Conservation (phyloP, 2,888 invertebrate species). For the Rhimphoctona megacephalus region DNA sequence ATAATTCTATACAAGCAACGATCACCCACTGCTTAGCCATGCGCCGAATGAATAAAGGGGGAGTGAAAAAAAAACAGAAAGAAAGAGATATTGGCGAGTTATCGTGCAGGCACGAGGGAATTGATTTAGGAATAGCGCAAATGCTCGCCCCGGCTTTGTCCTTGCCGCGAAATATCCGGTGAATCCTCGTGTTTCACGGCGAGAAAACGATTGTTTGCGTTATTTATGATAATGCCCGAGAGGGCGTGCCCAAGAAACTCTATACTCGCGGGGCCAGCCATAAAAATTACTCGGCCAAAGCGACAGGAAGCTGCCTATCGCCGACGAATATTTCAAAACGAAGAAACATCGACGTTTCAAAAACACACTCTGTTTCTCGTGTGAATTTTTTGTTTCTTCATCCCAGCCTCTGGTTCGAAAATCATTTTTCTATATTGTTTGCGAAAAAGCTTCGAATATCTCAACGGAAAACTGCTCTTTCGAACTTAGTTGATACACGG, state of each 20-base stretch:
- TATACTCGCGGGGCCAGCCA: slow-evolving; percentile 43
- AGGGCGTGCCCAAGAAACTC: slow-evolving; percentile 55
- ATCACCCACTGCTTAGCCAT: slow-evolving; percentile 48
- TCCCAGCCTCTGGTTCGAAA: background rate
- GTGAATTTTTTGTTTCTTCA: background rate
- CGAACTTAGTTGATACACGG: no score
- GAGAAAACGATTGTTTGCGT: slow-evolving; percentile 78
- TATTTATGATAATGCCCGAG: slow-evolving; percentile 80
- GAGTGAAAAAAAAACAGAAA: slow-evolving; percentile 24
- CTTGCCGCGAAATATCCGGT: slow-evolving; percentile 55
- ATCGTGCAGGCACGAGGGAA: slow-evolving; percentile 29
- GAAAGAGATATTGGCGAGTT: slow-evolving; percentile 48
- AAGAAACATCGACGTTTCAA: background rate
- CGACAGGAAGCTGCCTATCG: background rate
- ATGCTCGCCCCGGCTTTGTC: slow-evolving; percentile 42
- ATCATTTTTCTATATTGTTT: background rate
- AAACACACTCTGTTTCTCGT: background rate
- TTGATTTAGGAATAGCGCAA: slow-evolving; percentile 57
- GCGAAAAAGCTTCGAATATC: no score
- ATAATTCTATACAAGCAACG: slow-evolving; percentile 5
- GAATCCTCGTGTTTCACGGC: slow-evolving; percentile 59
- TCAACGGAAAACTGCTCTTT: no score
- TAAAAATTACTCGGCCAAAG: slow-evolving; percentile 52
- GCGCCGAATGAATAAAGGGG: slow-evolving; percentile 51
- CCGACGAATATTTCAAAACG: background rate